Evolutionary conservation across 1,140 invertebrate genomes (phyloP).

Genomic region (Antheraea mylitta): DNA sequence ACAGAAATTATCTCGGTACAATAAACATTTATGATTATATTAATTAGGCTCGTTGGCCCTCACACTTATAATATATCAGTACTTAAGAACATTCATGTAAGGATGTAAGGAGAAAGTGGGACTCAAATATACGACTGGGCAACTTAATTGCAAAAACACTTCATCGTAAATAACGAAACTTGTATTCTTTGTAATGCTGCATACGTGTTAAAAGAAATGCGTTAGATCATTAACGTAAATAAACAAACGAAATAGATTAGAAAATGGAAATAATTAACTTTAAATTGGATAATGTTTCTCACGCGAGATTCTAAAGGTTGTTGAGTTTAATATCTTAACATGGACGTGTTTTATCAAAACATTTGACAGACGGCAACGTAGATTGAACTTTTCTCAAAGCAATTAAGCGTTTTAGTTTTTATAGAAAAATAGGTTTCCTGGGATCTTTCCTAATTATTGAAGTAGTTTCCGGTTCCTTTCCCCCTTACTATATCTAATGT

Average conservation of each 20-base stretch:
- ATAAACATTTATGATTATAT: neutral
- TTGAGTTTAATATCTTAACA: too few relatives aligned
- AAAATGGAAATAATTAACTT: too few relatives aligned
- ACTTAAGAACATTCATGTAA: neutral
- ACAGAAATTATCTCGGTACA: neutral
- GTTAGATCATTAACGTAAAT: too few relatives aligned
- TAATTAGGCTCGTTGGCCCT: neutral
- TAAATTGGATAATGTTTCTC: too few relatives aligned
- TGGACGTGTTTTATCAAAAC: conserved; percentile 6
- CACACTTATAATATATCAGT: neutral
- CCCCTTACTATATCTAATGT: neutral
- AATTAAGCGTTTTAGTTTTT: neutral
- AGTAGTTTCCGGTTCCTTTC: conserved; percentile 6
- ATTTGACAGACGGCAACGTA: conserved; percentile 5
- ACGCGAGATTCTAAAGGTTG: too few relatives aligned
- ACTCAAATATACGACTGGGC: neutral
- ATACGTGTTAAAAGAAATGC: too few relatives aligned
- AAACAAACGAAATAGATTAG: too few relatives aligned
- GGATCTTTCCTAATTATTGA: conserved; percentile 14
- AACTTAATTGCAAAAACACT: neutral
- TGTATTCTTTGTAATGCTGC: neutral
- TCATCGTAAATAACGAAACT: neutral
- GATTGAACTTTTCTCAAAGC: neutral
- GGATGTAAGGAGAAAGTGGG: conserved; percentile 10
- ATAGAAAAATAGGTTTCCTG: neutral